Conservation (phyloP, 2,113 vertebrate species). For the Ceyx melanurus region DNA sequence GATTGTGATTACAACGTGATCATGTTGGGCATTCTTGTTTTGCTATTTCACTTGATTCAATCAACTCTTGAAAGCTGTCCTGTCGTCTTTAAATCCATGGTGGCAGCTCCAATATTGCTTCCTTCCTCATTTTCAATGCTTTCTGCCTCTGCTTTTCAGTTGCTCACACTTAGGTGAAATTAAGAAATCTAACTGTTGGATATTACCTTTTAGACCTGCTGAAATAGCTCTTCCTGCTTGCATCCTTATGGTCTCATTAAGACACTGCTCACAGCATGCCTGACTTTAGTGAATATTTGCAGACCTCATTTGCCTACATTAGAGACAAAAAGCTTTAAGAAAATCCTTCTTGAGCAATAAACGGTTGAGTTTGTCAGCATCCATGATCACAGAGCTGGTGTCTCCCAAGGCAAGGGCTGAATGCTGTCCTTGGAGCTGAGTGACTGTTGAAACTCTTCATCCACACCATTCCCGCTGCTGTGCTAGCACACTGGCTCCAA, state of each 20-base stretch:
- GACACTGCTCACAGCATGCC: constrained; percentile 75
- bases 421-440: neutral
- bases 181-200: constrained; percentile 73
- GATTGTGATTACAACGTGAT: neutral
- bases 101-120: constrained; percentile 8
- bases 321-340: constrained; percentile 69
- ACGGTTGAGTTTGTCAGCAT: constrained; percentile 58
- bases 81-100: constrained; percentile 47
- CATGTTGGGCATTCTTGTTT: neutral
- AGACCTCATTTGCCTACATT: constrained; percentile 84
- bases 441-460: constrained; percentile 10
- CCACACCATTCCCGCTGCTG: neutral
- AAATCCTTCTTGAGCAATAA: constrained; percentile 61
- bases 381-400: constrained; percentile 56
- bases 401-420: constrained; percentile 42
- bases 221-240: constrained; percentile 74
- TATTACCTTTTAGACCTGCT: constrained; percentile 71
- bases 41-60: constrained; percentile 2
- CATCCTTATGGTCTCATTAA: constrained; percentile 80
- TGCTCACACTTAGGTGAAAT: constrained; percentile 75
- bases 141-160: constrained; percentile 58
- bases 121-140: constrained; percentile 65
- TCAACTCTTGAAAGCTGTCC: constrained; percentile 45
- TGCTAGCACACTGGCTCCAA: neutral
- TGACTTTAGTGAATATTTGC: constrained; percentile 77